Base-by-base conservation (phyloP, 2,797 vertebrate species). In the Myripristis jacobus region DNA sequence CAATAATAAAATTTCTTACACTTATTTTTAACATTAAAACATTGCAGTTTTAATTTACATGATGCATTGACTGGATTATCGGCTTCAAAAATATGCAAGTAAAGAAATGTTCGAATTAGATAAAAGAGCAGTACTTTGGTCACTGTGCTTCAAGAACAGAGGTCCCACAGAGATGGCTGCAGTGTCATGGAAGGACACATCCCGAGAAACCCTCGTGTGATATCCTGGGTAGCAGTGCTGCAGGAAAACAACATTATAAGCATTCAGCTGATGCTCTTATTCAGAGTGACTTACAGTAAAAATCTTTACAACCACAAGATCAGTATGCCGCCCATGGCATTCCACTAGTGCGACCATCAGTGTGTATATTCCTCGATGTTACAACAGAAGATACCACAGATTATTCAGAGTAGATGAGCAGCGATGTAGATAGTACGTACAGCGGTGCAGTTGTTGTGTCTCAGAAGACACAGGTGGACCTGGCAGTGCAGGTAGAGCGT, bases 401-500 rank as follows among this genome's bases (percentile, higher is more conserved):
- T 31, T 31, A 31, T 8, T 31, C 29, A 31, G 29, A 31, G 29
- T 31, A 8, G 29, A 4, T 31, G 29, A 31, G 29, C 8, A 31
- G 29, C 29, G 4, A n/a, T n/a, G n/a, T n/a, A n/a, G 38, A 10
- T 13, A 0, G 0, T 46, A 70, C 84, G 0, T 82, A 88, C 91
- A 76, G 41, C 7, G 8, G 76, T 62, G 64, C 92, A 93, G 51
- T 82, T 59, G 18, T 65, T 77, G 27, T 63, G 0, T 0, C 21
- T 55, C 51, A 73, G 12, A 41, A 88, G 82, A 75, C 90, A 92
- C 44, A 92, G 65, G 25, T 86, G 86, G 48, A 89, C 38, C 2
- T 70, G 65, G 22, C 92, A 93, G 65, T 93, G 89, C 66, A 92
- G 13, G 71, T 65, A 89, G 43, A 93, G 34, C 7, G 70, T 53